These are phyloP conservation scores for Schmidtea mediterranea DNA, from an alignment of 1,140 invertebrate species.

Conservation along the genomic window DNA sequence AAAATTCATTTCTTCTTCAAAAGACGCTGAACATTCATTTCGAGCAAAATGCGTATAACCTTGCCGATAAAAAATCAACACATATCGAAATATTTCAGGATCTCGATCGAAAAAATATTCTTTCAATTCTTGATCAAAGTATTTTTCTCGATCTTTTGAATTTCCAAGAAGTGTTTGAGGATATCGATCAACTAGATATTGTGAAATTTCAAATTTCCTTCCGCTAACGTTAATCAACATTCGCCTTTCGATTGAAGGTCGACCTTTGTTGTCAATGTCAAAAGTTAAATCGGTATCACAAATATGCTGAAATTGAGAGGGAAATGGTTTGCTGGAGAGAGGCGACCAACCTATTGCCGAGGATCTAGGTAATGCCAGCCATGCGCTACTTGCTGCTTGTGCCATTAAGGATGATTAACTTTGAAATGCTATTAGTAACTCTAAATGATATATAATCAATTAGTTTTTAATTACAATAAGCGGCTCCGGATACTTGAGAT, in stretches of 20 bases:
- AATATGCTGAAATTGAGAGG: too few species aligned
- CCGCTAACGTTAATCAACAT: constrained; percentile 35
- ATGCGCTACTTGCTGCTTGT: too few species aligned
- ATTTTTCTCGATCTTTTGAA: constrained; percentile 89
- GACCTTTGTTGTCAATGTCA: too few species aligned
- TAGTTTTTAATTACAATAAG: too few species aligned
- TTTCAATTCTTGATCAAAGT: constrained; percentile 83
- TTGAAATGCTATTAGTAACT: too few species aligned
- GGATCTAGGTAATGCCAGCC: too few species aligned
- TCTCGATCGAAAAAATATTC: constrained; percentile 99
- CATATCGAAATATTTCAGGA: constrained; percentile 91
- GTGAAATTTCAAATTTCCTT: constrained; percentile 84
- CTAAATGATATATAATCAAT: too few species aligned
- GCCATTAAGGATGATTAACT: too few species aligned
- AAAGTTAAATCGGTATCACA: too few species aligned
- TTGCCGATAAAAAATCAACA: constrained; percentile 91
- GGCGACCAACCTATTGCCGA: too few species aligned
- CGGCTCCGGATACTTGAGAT: too few species aligned
- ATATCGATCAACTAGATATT: constrained; percentile 92
- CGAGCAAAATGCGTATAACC: constrained; percentile 94
- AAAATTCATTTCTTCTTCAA: constrained; percentile 93
- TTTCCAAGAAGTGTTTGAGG: constrained; percentile 75
- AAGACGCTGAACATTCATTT: constrained; percentile 89
- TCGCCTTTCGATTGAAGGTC: constrained; percentile 10
- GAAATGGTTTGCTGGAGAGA: too few species aligned